Evolutionary conservation across 2,888 invertebrate species (phyloP).

Genomic region (Crocallis elinguaria): DNA sequence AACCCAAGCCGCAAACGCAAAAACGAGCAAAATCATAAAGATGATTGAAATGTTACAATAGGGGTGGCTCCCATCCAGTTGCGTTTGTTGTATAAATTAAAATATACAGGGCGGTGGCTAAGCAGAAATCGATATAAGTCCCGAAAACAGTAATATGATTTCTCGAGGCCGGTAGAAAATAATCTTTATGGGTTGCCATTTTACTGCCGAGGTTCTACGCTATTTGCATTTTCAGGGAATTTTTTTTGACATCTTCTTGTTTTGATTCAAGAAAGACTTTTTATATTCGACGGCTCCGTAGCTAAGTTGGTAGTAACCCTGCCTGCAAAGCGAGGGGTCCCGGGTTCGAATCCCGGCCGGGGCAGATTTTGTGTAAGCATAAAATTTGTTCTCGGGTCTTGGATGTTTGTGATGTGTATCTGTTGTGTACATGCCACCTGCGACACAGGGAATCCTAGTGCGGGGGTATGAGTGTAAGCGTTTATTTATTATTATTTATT

Average conservation of each 20-base stretch:
- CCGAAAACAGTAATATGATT: conserved; percentile 49
- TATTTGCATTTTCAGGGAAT: conserved; percentile 23
- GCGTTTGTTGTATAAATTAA: conserved; percentile 43
- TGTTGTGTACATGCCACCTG: too few relatives aligned
- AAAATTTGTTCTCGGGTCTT: too few relatives aligned
- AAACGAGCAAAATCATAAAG: conserved; percentile 31
- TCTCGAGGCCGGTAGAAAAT: conserved; percentile 34
- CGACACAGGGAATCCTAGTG: too few relatives aligned
- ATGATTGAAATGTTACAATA: conserved; percentile 44
- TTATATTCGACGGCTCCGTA: neutral
- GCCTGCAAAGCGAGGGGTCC: too few relatives aligned
- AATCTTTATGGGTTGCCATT: conserved; percentile 35
- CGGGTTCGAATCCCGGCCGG: too few relatives aligned
- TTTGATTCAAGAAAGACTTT: neutral
- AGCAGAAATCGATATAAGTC: conserved; percentile 59
- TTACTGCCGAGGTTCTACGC: conserved; percentile 24
- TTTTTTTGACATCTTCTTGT: conserved; percentile 13
- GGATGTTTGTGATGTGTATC: too few relatives aligned
- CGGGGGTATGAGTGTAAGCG: too few relatives aligned
- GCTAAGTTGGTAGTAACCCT: neutral
- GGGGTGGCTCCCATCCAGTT: conserved; percentile 20
- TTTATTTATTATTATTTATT: too few relatives aligned
- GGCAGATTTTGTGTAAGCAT: too few relatives aligned
- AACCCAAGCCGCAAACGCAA: neutral
- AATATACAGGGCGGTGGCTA: conserved; percentile 37